Evolutionary conservation across 2,113 vertebrate species (phyloP), one percentile per base, ranked within the genome.

Genomic region (Ciconia boyciana): DNA sequence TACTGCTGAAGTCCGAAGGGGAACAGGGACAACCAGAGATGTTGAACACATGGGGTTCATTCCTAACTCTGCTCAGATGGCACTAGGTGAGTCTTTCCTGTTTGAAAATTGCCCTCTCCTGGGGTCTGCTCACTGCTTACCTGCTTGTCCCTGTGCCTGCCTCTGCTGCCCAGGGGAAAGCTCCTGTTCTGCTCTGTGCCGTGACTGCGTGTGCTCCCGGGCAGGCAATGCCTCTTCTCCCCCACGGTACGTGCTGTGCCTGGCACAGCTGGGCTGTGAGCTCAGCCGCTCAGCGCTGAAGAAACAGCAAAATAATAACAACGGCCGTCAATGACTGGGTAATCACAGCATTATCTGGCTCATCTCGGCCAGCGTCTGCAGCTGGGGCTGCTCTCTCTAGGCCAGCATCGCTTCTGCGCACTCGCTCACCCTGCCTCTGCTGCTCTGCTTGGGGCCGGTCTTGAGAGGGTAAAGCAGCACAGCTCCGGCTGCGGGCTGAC

Each of bases 181-280:
- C 41, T 86, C 58, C 57, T 2, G 6, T 31, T 72, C 57, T 44
- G n/a, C 68, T 84, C 54, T 49, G 29, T 49, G 44, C 76, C 4
- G 2, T 14, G 24, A 11, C 83, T 34, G 46, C 0, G 2, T 24
- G 76, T 49, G 41, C 41, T 82, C 41, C 79, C 7, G 1, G 8
- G 32, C 20, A 26, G 65, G n/a, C 77, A 62, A n/a, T 3, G 14
- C 32, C 65, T 79, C 68, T 49, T 66, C 34, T 87, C 28, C 41
- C 43, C n/a, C 74, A 9, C 0, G 0, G 39, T 16, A 21, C 4
- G 1, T 13, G 66, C 61, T 1, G 11, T 49, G 69, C 52, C 52
- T 87, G 90, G 60, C 77, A 84, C 82, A 49, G 90, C 74, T 15
- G 72, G 77, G 77, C 81, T 80, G 22, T n/a, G 62, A 86, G 80